phyloP scores from a whole-genome alignment of 2,888 invertebrate genomes.

The Alcis repandata region DNA sequence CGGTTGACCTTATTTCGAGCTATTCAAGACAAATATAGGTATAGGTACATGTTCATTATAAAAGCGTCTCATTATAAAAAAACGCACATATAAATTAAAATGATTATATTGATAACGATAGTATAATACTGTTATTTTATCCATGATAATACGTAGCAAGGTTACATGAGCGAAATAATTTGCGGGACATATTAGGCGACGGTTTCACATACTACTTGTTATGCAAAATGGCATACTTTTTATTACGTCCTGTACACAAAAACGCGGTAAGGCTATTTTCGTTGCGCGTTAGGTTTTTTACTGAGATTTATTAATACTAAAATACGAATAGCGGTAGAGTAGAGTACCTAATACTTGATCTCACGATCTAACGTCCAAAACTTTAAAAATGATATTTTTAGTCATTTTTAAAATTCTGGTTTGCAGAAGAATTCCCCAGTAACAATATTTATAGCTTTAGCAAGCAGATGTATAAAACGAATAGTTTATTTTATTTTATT shows the following conservation, averaged over 20 bases:
- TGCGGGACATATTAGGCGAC: not conserved
- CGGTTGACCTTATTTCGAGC: constrained; percentile 30
- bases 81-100: constrained; percentile 1
- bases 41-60: not conserved
- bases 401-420: not conserved
- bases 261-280: not conserved
- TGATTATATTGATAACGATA: not conserved
- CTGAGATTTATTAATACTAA: not conserved
- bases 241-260: not conserved
- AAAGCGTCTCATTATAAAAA: constrained; percentile 10
- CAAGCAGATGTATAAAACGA: not conserved
- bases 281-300: not conserved
- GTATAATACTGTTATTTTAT: not conserved
- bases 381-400: not conserved
- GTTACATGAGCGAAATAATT: not conserved
- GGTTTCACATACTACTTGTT: constrained; percentile 21
- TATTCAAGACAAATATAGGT: constrained; percentile 10
- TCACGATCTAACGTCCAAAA: not conserved
- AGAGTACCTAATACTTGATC: no score
- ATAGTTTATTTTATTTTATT: constrained; percentile 1
- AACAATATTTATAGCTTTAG: constrained; percentile 4
- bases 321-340: not conserved
- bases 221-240: constrained; percentile 22
- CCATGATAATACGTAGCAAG: constrained; percentile 9
- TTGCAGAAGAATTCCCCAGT: not conserved